Conservation (phyloP, 2,888 invertebrate genomes). For the Dilophus febrilis region DNA sequence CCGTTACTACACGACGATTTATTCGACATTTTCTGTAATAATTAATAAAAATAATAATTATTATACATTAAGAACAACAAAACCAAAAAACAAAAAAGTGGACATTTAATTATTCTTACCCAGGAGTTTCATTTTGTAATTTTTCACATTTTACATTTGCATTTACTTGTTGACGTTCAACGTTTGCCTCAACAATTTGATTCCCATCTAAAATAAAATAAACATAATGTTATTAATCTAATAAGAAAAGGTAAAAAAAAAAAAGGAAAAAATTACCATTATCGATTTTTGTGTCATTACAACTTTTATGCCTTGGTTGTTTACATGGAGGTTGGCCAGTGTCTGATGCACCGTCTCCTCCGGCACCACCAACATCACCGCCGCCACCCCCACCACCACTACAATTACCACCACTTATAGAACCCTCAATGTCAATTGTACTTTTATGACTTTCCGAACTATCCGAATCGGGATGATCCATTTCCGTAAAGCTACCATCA, state of each 20-base stretch:
- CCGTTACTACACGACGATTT: conserved; percentile 2
- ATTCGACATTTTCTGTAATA: background rate
- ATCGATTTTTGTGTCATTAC: conserved; percentile 22
- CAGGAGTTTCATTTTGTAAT: conserved; percentile 4
- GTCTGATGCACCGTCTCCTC: conserved; percentile 27
- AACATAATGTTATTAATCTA: no score
- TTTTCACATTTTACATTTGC: conserved; percentile 3
- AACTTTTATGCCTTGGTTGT: conserved; percentile 27
- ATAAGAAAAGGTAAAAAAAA: background rate
- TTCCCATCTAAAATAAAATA: conserved; percentile 4
- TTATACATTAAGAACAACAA: no score
- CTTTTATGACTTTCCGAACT: conserved; percentile 37
- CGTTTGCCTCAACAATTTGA: conserved; percentile 5
- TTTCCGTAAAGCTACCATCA: conserved; percentile 65
- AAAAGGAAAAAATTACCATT: conserved; percentile 12
- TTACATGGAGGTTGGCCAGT: conserved; percentile 36
- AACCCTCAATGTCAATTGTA: conserved; percentile 29
- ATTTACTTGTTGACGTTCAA: no score
- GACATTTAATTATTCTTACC: no score
- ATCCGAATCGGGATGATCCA: conserved; percentile 44
- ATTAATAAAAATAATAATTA: no score
- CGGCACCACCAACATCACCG: no score
- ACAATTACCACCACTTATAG: no score
- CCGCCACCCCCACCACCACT: no score
- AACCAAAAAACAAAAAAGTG: no score